Conservation (phyloP, 2,797 vertebrate species). For the Parambassis ranga region DNA sequence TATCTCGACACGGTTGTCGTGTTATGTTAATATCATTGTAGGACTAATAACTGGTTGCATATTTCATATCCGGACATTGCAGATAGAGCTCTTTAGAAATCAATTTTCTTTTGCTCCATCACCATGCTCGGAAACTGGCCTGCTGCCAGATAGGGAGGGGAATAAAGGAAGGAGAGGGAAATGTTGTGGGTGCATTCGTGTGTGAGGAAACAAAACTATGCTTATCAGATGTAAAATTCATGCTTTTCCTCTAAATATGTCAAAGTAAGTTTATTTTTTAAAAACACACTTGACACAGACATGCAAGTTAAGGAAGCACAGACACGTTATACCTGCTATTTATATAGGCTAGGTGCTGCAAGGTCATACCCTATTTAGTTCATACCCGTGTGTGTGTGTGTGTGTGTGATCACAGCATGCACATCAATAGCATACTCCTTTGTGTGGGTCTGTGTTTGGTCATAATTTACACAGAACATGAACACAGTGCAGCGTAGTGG, state of each 20-base stretch:
- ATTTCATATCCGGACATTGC: conserved; percentile 65
- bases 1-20: conserved; percentile 56
- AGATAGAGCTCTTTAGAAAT: conserved; percentile 73
- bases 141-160: conserved; percentile 47
- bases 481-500: background rate
- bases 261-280: conserved; percentile 3
- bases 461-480: conserved; percentile 5
- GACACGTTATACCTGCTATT: conserved; percentile 9
- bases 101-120: conserved; percentile 74
- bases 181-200: conserved; percentile 41
- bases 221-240: conserved; percentile 30
- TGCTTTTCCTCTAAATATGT: conserved; percentile 8
- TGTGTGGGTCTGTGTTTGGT: conserved; percentile 1
- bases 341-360: conserved; percentile 32
- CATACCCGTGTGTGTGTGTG: background rate
- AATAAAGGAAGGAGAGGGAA: conserved; percentile 18
- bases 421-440: conserved; percentile 25
- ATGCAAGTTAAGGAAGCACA: background rate
- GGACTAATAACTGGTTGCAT: conserved; percentile 63
- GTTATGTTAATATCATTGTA: conserved; percentile 68
- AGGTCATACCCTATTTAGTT: conserved; percentile 56
- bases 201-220: conserved; percentile 26
- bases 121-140: conserved; percentile 57
- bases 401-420: conserved; percentile 20
- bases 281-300: background rate